phyloP scores from a whole-genome alignment of 2,888 invertebrate genomes.

The Eupithecia centaureata region DNA sequence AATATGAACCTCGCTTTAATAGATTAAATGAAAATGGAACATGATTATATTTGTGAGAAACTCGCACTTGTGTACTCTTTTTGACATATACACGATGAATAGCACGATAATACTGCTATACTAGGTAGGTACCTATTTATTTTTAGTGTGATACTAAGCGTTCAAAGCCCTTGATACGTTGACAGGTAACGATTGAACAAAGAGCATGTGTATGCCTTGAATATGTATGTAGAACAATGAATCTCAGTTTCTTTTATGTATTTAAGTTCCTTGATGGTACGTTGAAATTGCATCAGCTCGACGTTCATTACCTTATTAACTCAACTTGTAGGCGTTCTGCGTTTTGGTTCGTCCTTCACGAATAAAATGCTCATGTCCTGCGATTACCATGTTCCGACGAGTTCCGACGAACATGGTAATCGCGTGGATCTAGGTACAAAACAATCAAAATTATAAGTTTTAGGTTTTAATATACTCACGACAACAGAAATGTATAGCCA shows the following conservation, averaged over 20 bases:
- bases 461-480: not conserved
- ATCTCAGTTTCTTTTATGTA: constrained; percentile 38
- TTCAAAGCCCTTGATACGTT: not conserved
- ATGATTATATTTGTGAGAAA: too few species aligned
- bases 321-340: constrained; percentile 70
- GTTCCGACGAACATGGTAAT: constrained; percentile 2
- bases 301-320: constrained; percentile 53
- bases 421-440: constrained; percentile 54
- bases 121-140: not conserved
- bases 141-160: not conserved
- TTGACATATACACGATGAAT: not conserved
- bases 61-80: too few species aligned
- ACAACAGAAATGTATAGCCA: not conserved
- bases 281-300: constrained; percentile 51
- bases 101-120: not conserved
- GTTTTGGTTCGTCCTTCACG: constrained; percentile 69
- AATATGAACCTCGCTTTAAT: too few species aligned
- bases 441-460: constrained; percentile 6
- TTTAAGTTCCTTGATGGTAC: constrained; percentile 44
- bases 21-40: too few species aligned
- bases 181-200: constrained; percentile 27
- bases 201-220: constrained; percentile 40
- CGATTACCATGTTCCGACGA: constrained; percentile 65
- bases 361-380: constrained; percentile 61
- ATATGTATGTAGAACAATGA: constrained; percentile 51